Percentiles rank a stretch among this genome's conserved stretches.
Evolutionary conservation across 2,113 vertebrate genomes (phyloP).

Genomic region (Galeopterus variegatus): DNA sequence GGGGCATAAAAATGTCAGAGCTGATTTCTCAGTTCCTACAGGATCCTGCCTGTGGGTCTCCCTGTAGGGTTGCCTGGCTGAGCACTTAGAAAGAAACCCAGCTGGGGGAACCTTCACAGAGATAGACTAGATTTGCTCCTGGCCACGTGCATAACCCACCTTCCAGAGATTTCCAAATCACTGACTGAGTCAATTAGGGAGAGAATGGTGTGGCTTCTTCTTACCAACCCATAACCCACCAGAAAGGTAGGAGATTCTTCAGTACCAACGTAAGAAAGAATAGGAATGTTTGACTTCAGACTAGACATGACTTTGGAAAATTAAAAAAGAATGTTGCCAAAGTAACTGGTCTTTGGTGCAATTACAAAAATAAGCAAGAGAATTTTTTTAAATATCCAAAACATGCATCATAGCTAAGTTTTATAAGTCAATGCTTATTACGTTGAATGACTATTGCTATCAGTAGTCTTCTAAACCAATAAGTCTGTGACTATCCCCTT

Average conservation of each 20-base stretch:
- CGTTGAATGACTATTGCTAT: not conserved
- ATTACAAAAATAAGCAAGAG: not conserved
- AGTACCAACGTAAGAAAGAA: no score
- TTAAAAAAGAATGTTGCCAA: not conserved
- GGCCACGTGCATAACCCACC: fast-evolving
- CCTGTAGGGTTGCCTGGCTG: fast-evolving
- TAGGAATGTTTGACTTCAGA: not conserved
- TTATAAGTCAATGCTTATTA: not conserved
- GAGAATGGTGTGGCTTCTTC: not conserved
- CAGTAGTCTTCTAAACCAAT: not conserved
- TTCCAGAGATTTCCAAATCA: fast-evolving
- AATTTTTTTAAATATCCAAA: conserved; percentile 11
- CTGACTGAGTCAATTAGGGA: not conserved
- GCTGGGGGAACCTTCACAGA: fast-evolving
- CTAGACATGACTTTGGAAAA: not conserved
- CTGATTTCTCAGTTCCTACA: not conserved
- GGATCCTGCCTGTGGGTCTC: no score
- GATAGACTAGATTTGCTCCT: not conserved
- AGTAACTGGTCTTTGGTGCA: not conserved
- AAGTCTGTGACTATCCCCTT: not conserved
- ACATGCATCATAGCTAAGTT: not conserved
- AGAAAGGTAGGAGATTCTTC: not conserved
- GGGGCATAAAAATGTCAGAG: fast-evolving
- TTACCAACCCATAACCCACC: not conserved
- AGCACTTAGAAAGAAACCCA: fast-evolving